phyloP scores from a whole-genome alignment of 2,888 invertebrate genomes.

The Eupithecia subfuscata region DNA sequence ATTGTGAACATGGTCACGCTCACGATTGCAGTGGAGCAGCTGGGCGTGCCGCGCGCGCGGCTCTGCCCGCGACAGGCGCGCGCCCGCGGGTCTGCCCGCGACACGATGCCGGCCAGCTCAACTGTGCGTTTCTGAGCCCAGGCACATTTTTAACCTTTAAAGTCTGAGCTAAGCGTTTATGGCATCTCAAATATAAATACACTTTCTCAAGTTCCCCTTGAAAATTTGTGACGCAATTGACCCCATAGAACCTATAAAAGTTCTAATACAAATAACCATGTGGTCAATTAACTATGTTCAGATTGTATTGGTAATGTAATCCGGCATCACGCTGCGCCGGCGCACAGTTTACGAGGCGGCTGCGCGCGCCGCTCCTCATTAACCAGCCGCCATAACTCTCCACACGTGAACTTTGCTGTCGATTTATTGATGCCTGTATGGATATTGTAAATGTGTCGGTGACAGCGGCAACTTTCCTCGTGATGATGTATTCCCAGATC shows the following conservation, averaged over 20 bases:
- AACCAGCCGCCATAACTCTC: constrained; percentile 43
- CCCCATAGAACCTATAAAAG: constrained; percentile 34
- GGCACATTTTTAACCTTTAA: background rate
- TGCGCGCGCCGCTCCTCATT: constrained; percentile 36
- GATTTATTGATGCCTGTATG: constrained; percentile 34
- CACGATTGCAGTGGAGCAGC: constrained; percentile 17
- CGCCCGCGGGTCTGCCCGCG: background rate
- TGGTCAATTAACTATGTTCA: constrained; percentile 64
- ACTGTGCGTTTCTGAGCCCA: background rate
- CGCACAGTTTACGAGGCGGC: constrained; percentile 42
- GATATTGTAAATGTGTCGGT: constrained; percentile 17
- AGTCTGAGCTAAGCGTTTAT: background rate
- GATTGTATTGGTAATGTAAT: constrained; percentile 57
- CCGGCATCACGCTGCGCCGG: constrained; percentile 69
- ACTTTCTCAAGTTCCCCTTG: constrained; percentile 14
- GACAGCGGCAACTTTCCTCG: background rate
- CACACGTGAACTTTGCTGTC: constrained; percentile 37
- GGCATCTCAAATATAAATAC: background rate
- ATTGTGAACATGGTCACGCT: constrained; percentile 21
- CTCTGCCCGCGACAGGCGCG: too few species aligned
- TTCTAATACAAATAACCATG: constrained; percentile 65
- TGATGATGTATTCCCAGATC: background rate
- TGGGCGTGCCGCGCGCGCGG: background rate
- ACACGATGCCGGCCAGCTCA: background rate
- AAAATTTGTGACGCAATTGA: constrained; percentile 23